Evolutionary conservation across 2,797 vertebrate genomes (phyloP), one percentile per base, ranked within the genome.

Genomic region (Sebastes nivosus): DNA sequence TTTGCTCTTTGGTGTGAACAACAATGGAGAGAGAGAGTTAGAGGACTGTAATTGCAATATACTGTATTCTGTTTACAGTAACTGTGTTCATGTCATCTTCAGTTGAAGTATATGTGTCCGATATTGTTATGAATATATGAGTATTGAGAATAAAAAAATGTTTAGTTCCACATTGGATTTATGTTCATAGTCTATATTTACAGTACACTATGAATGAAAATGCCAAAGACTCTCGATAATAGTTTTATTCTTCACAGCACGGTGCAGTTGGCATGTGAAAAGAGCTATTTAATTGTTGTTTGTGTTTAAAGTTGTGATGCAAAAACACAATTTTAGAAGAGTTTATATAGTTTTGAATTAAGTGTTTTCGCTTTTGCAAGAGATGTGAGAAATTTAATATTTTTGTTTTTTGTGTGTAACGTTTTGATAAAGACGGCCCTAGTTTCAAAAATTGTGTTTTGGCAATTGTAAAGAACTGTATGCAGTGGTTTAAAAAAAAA

Each of bases 81-180:
- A 29, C 8, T 10, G 1, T 11, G 58, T 60, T 30, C 27, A 30
- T 30, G 27, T 30, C 18, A 20, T 30, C 58, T 10, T 61, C 30
- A 32, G 30, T 61, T n/a, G 0, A 60, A 30, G 16, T 32, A 6
- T 1, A 0, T 36, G 6, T 36, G 20, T 36, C n/a, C 1, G 0
- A 34, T 22, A 22, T 0, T 36, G 20, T 63, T 34, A n/a, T 36
- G 18, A 18, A 25, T 8, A 59, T 18, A 16, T 8, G 5, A 22
- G 20, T 4, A 13, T 34, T 63, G 10, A 34, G 10, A 34, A 55
- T 55, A 55, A 24, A n/a, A 52, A 1, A 9, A 20, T 59, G 7
- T 59, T 29, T 18, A 1, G 8, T 29, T 59, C 14, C 25, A 6
- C 27, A 29, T 1, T 59, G 58, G 25, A 29, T 59, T 59, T 29